Percentiles rank a stretch among this genome's conserved stretches.
phyloP scores from a whole-genome alignment of 2,888 invertebrate species.

The Neoitamus cyanurus region DNA sequence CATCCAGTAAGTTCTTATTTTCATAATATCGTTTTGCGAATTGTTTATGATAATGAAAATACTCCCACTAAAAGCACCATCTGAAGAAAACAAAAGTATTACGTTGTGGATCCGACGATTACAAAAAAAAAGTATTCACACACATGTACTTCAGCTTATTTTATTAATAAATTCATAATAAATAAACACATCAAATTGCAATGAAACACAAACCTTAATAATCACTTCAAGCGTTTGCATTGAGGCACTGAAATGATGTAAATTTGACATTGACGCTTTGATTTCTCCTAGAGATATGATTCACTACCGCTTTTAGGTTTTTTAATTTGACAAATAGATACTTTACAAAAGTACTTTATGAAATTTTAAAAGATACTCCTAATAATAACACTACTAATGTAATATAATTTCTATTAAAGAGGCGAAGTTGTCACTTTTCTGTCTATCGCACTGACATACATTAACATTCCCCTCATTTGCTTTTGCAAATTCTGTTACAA shows the following conservation, averaged over 20 bases:
- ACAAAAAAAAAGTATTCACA: background rate
- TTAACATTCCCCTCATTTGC: no score
- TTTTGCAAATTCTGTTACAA: no score
- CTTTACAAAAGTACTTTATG: background rate
- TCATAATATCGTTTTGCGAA: background rate
- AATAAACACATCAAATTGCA: background rate
- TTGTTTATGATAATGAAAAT: background rate
- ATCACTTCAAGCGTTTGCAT: background rate
- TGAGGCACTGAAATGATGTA: background rate
- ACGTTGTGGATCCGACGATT: background rate
- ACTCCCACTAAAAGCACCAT: background rate
- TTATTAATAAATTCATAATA: background rate
- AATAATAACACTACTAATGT: background rate
- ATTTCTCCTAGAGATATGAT: background rate
- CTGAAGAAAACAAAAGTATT: background rate
- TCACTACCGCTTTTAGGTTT: background rate
- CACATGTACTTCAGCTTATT: background rate
- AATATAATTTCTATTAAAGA: background rate
- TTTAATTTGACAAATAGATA: background rate
- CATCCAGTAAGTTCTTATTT: background rate
- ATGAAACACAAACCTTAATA: background rate
- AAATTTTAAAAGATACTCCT: background rate
- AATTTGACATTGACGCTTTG: background rate
- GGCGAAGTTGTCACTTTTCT: background rate
- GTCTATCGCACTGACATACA: no score